Evolutionary conservation across 2,888 invertebrate genomes (phyloP), one percentile per base, ranked within the genome.

Genomic region (Willowsia nigromaculata): DNA sequence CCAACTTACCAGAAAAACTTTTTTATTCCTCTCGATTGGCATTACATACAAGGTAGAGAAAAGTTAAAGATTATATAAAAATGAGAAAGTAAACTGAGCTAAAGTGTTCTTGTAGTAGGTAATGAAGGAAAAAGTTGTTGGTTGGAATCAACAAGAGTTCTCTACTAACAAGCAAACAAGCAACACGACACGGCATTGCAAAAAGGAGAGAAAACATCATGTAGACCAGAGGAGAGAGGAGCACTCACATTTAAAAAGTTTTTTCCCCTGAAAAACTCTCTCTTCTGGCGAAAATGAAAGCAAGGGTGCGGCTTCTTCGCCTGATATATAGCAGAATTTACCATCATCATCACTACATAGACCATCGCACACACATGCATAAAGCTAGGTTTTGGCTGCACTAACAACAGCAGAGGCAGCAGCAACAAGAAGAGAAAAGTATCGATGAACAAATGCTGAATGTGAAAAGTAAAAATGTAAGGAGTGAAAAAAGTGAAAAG

Each of bases 281-380:
- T 68, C 40, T 68, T 22, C n/a, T 74, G 47, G 74, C n/a, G 27
- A 47, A 74, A 47, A 25, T 7, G 43, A 74, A 74, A 13, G 74
- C 74, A 43, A 74, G 74, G 74, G 74, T 47, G 74, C 74, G 74
- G 74, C 74, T 74, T 74, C 47, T 25, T 47, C 47, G 43, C 11
- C 74, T 47, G 74, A 25, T 74, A 50, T 50, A 74, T 27, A 74
- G 27, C 47, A 74, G 47, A 25, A 47, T 43, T 47, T 43, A 74
- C n/a, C 68, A 68, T 68, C 68, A 37, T 62, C 25, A 25, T 59
- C 62, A 15, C 74, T 22, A 47, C 27, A 25, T 22, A 15, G 47
- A 43, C 68, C 68, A 68, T 68, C 68, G 25, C 68, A 68, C 37
- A 68, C 18, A 18, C 37, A 37, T 65, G 5, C n/a, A 33, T 1